These are phyloP conservation scores for Centropristis striata DNA, from an alignment of 2,113 vertebrate species.

Conservation along the genomic window DNA sequence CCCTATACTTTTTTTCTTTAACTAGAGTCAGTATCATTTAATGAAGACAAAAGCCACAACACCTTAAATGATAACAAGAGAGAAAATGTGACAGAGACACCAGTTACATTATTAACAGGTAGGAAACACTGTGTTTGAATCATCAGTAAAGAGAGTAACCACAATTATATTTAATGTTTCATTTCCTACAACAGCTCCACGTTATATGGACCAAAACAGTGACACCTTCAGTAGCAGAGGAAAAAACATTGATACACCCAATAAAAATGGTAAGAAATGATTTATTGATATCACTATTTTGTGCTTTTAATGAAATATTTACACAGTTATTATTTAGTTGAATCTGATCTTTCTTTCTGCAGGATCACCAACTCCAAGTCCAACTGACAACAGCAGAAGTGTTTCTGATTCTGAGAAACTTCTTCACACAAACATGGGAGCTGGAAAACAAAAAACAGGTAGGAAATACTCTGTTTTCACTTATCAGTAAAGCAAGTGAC, in stretches of 20 bases:
- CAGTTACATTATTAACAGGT: constrained; percentile 25
- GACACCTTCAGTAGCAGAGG: neutral
- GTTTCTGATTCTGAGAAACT: no score
- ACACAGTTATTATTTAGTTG: no score
- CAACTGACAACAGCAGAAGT: no score
- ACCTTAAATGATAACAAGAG: neutral
- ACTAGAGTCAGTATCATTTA: constrained; percentile 23
- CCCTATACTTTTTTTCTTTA: neutral
- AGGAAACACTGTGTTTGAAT: neutral
- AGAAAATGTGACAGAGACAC: constrained; percentile 27
- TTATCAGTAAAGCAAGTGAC: neutral
- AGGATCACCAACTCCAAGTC: no score
- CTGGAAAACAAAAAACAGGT: constrained; percentile 25
- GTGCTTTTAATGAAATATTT: no score
- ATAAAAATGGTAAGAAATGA: constrained; percentile 21
- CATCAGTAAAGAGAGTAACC: neutral
- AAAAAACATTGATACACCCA: neutral
- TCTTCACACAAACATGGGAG: no score
- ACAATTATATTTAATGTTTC: neutral
- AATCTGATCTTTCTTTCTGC: no score
- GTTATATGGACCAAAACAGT: neutral
- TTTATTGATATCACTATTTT: no score
- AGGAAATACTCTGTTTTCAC: constrained; percentile 6
- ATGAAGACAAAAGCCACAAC: neutral
- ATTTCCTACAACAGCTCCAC: neutral